A percentile compares a stretch with the other conserved stretches of the same genome.
Conservation (phyloP, 1,140 invertebrate species). For the Episyrphus balteatus region DNA sequence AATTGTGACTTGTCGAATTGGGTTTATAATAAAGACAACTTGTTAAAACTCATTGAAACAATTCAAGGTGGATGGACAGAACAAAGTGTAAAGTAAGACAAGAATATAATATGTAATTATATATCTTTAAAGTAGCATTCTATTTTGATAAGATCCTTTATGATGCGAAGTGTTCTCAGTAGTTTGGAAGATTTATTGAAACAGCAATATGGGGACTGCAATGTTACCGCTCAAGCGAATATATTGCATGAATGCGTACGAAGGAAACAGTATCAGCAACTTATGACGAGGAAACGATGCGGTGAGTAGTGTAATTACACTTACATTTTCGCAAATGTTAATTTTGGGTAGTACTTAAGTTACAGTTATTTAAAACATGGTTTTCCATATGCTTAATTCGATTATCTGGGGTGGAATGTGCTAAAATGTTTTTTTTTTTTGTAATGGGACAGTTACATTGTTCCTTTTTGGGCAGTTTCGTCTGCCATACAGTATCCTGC, state of each 20-base stretch:
- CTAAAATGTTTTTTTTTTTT: too few species aligned
- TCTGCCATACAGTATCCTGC: too few species aligned
- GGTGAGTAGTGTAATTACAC: conserved; percentile 41
- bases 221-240: conserved; percentile 39
- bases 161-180: conserved; percentile 58
- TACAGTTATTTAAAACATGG: too few species aligned
- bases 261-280: conserved; percentile 55
- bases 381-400: too few species aligned
- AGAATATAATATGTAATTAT: not conserved
- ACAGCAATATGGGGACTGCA: conserved; percentile 13
- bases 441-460: too few species aligned
- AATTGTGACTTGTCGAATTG: conserved; percentile 41
- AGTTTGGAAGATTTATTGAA: conserved; percentile 41
- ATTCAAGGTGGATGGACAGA: conserved; percentile 66
- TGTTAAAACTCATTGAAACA: conserved; percentile 48
- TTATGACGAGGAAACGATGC: conserved; percentile 61
- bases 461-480: too few species aligned
- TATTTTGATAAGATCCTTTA: conserved; percentile 46
- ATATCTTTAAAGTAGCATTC: not conserved
- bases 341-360: too few species aligned
- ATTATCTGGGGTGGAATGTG: too few species aligned
- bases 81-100: conserved; percentile 56
- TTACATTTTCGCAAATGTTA: too few species aligned
- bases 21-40: conserved; percentile 51
- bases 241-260: conserved; percentile 57